These are phyloP conservation scores for Campopleginae sp. DNA, from an alignment of 2,888 invertebrate genomes.

Conservation along the genomic window DNA sequence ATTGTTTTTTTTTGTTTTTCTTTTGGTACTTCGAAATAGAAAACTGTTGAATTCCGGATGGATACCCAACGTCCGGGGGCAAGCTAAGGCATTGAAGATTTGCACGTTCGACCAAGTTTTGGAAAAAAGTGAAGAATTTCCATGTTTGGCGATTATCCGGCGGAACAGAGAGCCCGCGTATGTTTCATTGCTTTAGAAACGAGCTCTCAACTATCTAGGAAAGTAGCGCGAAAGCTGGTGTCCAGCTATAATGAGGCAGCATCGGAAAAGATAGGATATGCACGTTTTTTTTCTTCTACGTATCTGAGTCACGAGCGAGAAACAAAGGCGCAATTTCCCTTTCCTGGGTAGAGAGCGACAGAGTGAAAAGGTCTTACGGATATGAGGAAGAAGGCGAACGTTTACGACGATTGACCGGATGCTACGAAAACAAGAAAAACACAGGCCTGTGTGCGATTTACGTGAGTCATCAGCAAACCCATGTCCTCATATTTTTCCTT, in stretches of 20 bases:
- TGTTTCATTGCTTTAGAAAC: constrained; percentile 1
- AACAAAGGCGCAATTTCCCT: constrained; percentile 15
- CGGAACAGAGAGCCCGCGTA: constrained; percentile 5
- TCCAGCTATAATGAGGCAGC: constrained; percentile 26
- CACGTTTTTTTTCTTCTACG: constrained; percentile 37
- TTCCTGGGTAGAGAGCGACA: constrained; percentile 10
- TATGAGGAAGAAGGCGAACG: constrained; percentile 22
- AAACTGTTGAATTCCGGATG: constrained; percentile 14
- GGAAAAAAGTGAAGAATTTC: constrained; percentile 12
- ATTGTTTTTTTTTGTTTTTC: constrained; percentile 2
- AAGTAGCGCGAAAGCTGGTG: neutral
- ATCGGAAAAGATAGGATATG: constrained; percentile 49
- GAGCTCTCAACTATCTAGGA: neutral
- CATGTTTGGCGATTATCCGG: constrained; percentile 1
- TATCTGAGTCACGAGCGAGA: constrained; percentile 20
- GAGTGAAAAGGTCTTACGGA: constrained; percentile 28
- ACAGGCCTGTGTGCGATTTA: constrained; percentile 24
- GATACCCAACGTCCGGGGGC: neutral
- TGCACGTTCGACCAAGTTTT: neutral
- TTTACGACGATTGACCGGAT: constrained; percentile 38
- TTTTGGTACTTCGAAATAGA: constrained; percentile 1
- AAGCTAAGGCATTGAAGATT: constrained; percentile 1
- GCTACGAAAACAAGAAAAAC: constrained; percentile 7
- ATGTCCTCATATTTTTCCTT: constrained; percentile 33
- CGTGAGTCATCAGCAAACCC: constrained; percentile 70